phyloP scores from a whole-genome alignment of 2,113 vertebrate genomes.

The Arothron firmamentum region DNA sequence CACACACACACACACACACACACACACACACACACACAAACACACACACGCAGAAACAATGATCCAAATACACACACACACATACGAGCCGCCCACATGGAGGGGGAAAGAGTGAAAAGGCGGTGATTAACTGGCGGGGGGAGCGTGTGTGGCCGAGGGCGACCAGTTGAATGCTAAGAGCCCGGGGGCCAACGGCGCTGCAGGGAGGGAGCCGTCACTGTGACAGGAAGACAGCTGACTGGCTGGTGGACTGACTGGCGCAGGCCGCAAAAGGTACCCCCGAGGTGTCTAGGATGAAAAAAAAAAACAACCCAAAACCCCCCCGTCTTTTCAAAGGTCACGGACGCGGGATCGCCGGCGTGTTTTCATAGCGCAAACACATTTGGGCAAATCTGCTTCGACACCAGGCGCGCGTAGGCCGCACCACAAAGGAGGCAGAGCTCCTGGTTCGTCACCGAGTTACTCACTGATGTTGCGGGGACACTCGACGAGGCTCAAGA shows the following conservation, averaged over 20 bases:
- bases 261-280: constrained; percentile 18
- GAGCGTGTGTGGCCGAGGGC: constrained; percentile 22
- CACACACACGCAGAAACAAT: constrained; percentile 5
- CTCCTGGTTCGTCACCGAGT: constrained; percentile 9
- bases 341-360: constrained; percentile 12
- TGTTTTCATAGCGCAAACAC: constrained; percentile 30
- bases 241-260: constrained; percentile 31
- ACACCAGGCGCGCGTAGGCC: constrained; percentile 19
- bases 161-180: constrained; percentile 31
- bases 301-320: constrained; percentile 17
- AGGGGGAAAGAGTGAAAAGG: constrained; percentile 23
- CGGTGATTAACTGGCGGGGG: constrained; percentile 39
- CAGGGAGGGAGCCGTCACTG: constrained; percentile 7
- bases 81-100: constrained; percentile 13
- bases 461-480: constrained; percentile 2
- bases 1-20: constrained; percentile 21
- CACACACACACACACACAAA: constrained; percentile 21
- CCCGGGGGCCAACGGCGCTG: constrained; percentile 11
- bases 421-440: constrained; percentile 21
- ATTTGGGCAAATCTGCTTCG: constrained; percentile 32
- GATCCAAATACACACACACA: constrained; percentile 6
- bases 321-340: constrained; percentile 43
- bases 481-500: neutral
- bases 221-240: constrained; percentile 28
- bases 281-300: constrained; percentile 1